Percentiles rank a stretch among this genome's conserved stretches.
phyloP scores from a whole-genome alignment of 2,113 vertebrate species.

The Triplophysa siluroides region DNA sequence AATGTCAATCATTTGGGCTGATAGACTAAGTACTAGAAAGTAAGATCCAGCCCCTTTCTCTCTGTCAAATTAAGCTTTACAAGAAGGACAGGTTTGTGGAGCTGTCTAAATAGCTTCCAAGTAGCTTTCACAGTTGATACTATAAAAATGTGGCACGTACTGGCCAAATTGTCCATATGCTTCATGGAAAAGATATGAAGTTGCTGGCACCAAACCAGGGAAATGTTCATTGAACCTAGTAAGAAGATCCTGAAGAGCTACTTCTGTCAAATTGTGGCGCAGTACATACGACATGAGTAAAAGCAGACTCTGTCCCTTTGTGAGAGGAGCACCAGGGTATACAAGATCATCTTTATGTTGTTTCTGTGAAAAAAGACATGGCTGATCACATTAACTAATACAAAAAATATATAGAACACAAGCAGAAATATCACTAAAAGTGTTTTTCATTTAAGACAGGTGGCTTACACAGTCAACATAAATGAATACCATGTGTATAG shows the following conservation, averaged over 20 bases:
- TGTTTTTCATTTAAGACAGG: too few species aligned
- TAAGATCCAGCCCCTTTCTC: too few species aligned
- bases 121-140: not conserved
- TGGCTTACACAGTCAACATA: too few species aligned
- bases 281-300: slow-evolving; percentile 39
- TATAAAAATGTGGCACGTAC: not conserved
- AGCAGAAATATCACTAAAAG: too few species aligned
- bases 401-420: too few species aligned
- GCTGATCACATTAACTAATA: too few species aligned
- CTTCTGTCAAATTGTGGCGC: slow-evolving; percentile 34
- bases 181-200: not conserved
- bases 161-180: too few species aligned
- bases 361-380: not conserved
- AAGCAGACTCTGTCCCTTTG: slow-evolving; percentile 36
- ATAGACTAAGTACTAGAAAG: too few species aligned
- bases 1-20: too few species aligned
- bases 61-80: not conserved
- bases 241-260: slow-evolving; percentile 41
- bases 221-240: slow-evolving; percentile 46
- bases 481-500: too few species aligned
- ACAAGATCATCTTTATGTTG: slow-evolving; percentile 14
- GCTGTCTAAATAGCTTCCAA: not conserved
- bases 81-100: not conserved
- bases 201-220: slow-evolving; percentile 42
- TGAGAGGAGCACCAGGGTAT: slow-evolving; percentile 42